Evolutionary conservation across 2,888 invertebrate genomes (phyloP).

Genomic region (Ectemnius continuus): DNA sequence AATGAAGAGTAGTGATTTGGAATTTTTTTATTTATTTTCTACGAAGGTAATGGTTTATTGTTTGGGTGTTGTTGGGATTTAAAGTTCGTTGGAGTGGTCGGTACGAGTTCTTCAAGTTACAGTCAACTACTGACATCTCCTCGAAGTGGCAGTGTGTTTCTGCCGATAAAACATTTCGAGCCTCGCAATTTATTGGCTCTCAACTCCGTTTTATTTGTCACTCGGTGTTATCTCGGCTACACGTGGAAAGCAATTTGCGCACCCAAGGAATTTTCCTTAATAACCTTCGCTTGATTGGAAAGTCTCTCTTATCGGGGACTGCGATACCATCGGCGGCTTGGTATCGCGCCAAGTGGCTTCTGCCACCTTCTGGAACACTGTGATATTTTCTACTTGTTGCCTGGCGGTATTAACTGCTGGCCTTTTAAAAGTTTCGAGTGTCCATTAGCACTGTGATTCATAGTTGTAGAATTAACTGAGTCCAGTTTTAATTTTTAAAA

Average conservation of each 20-base stretch:
- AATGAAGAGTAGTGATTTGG: neutral
- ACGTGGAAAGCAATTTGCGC: too few species aligned
- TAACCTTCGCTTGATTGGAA: neutral
- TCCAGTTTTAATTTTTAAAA: too few species aligned
- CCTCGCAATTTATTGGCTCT: too few species aligned
- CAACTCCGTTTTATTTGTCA: too few species aligned
- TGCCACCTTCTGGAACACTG: slow-evolving; percentile 1
- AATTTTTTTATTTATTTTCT: too few species aligned
- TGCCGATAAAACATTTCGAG: neutral
- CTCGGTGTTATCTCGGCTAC: too few species aligned
- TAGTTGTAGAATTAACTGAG: too few species aligned
- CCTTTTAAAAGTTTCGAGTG: too few species aligned
- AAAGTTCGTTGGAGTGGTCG: neutral
- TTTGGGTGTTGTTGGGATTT: neutral
- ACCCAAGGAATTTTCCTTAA: neutral
- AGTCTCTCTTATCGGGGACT: neutral
- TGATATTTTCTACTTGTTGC: too few species aligned
- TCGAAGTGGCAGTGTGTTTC: neutral
- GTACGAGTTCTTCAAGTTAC: neutral
- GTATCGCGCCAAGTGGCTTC: neutral
- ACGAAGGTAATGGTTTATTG: neutral
- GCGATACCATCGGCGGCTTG: neutral
- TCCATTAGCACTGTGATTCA: too few species aligned
- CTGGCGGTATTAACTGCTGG: too few species aligned
- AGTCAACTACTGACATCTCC: neutral